A percentile compares a stretch with the other conserved stretches of the same genome.
These are phyloP conservation scores for Podarcis lilfordi DNA, from an alignment of 2,797 vertebrate genomes.

Conservation along the genomic window DNA sequence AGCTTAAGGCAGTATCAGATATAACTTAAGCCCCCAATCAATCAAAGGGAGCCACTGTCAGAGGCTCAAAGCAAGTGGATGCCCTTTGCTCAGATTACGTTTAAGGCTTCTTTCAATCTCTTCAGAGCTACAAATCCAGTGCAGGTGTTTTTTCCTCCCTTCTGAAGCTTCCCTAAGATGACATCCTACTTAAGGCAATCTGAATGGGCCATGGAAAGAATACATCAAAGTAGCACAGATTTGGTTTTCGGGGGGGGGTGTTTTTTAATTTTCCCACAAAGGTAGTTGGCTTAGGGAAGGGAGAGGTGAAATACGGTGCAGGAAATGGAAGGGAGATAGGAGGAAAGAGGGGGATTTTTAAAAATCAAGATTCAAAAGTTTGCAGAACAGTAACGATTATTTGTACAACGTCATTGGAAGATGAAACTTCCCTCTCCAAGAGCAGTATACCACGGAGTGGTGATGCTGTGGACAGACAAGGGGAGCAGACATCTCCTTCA, in stretches of 20 bases:
- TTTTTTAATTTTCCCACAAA: not conserved
- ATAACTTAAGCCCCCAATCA: not conserved
- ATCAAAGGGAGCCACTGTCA: not conserved
- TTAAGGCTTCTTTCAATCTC: not conserved
- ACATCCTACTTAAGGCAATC: not conserved
- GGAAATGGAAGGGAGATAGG: not conserved
- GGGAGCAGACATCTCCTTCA: not conserved
- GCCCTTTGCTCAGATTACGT: not conserved
- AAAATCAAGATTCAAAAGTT: not conserved
- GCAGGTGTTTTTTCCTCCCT: not conserved
- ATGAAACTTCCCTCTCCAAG: not conserved
- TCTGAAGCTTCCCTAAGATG: not conserved
- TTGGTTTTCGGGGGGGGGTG: not conserved
- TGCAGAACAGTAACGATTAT: not conserved
- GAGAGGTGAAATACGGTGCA: not conserved
- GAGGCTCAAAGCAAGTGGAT: not conserved
- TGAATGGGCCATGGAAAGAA: not conserved
- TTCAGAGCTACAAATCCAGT: not conserved
- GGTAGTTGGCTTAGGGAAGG: not conserved
- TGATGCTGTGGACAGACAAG: not conserved
- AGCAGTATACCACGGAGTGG: not conserved
- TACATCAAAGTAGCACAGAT: not conserved
- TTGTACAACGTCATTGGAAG: too few species aligned
- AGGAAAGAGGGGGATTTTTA: not conserved
- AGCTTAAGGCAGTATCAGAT: not conserved